Evolutionary conservation across 2,113 vertebrate species (phyloP), one percentile per base, ranked within the genome.

Genomic region (Anas platyrhynchos): DNA sequence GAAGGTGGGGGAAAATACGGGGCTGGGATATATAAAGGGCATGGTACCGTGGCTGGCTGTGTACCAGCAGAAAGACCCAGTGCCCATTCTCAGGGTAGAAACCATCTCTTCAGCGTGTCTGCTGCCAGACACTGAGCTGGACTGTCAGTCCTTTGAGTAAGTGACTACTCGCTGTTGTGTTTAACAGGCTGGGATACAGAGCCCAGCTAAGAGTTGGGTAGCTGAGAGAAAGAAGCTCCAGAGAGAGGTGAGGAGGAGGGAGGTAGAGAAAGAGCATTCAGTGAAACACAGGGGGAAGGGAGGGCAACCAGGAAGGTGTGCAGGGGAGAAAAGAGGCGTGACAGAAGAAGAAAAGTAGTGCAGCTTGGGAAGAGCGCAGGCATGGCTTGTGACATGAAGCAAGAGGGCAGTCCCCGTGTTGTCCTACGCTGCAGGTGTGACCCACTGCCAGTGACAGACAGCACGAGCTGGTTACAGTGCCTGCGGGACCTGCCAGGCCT

Each of bases 181-280:
- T n/a, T 43, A 81, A 75, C 27, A 34, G 6, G 34, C 56, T 29
- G 22, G 1, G 8, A 11, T 5, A 23, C 9, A 55, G 43, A 66
- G 34, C 3, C 41, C 44, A 56, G 82, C 18, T 5, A 27, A 21
- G 73, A 13, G 17, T 7, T n/a, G 56, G 26, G 26, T 0, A 32
- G 29, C 7, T 11, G 75, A 92, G n/a, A 48, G 46, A 48, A 58
- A 55, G 65, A 44, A 62, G 12, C 17, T 79, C 9, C 32, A 7
- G 75, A 44, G 63, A 27, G 29, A 73, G 36, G 48, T 29, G 21
- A 77, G n/a, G 31, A 67, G 29, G 34, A 68, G 44, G 34, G 32
- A 84, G 22, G 6, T 69, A 9, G 0, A 5, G 25, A 31, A 67
- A 34, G 52, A 43, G 13, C 1, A 0, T 34, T 76, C 54, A 46